Conservation (phyloP, 2,113 vertebrate genomes). For the Centrocercus urophasianus region DNA sequence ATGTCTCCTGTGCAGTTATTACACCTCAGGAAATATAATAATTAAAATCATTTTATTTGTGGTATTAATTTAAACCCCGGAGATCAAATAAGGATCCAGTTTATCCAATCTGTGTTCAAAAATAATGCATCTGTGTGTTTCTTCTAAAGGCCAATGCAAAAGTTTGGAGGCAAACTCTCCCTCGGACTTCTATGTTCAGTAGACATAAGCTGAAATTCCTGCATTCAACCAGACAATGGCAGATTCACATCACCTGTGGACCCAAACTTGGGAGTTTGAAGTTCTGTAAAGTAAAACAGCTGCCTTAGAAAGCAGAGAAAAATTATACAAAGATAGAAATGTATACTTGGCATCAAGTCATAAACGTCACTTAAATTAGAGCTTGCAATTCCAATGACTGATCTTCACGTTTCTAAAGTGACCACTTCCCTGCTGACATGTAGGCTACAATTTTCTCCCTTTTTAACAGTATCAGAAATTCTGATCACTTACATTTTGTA, state of each 20-base stretch:
- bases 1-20: background rate
- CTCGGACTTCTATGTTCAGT: background rate
- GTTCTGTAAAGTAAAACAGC: background rate
- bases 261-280: background rate
- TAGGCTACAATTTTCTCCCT: background rate
- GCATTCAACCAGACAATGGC: background rate
- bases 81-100: background rate
- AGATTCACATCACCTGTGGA: background rate
- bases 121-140: background rate
- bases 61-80: slow-evolving; percentile 24
- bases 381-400: background rate
- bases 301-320: background rate
- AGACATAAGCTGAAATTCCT: background rate
- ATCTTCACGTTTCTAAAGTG: background rate
- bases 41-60: slow-evolving; percentile 55
- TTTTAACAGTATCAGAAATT: background rate
- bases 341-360: background rate
- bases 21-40: slow-evolving; percentile 18
- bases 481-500: background rate
- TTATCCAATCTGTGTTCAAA: background rate
- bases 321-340: background rate
- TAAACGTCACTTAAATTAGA: background rate
- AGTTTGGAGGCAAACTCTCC: background rate
- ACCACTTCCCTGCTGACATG: background rate
- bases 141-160: background rate